Conservation (phyloP, 2,888 invertebrate species). For the Machimus atricapillus region DNA sequence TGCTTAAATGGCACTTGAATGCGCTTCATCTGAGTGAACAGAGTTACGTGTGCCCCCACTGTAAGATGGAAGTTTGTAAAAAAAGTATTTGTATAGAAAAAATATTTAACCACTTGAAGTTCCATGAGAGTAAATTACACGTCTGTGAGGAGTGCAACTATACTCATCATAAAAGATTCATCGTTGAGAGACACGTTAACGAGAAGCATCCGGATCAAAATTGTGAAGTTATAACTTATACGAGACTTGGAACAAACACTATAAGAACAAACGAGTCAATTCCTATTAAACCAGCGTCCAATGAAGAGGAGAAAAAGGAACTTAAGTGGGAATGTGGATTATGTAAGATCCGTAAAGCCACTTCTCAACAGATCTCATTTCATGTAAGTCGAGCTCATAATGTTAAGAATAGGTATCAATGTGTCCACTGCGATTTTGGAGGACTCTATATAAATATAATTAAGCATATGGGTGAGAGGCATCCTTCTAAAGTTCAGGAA, state of each 20-base stretch:
- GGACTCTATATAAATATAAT: slow-evolving; percentile 66
- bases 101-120: slow-evolving; percentile 75
- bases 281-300: slow-evolving; percentile 41
- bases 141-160: slow-evolving; percentile 75
- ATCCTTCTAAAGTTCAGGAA: slow-evolving; percentile 58
- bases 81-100: slow-evolving; percentile 65
- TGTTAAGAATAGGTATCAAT: slow-evolving; percentile 74
- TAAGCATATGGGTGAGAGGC: slow-evolving; percentile 69
- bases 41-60: slow-evolving; percentile 75
- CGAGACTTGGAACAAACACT: slow-evolving; percentile 35
- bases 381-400: slow-evolving; percentile 63
- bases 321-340: slow-evolving; percentile 50
- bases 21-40: slow-evolving; percentile 71
- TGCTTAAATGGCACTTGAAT: slow-evolving; percentile 75
- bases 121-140: slow-evolving; percentile 76
- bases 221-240: slow-evolving; percentile 48
- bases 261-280: slow-evolving; percentile 42
- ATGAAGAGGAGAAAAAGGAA: slow-evolving; percentile 40
- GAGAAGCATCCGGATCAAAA: slow-evolving; percentile 67
- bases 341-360: slow-evolving; percentile 51
- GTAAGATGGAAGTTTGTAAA: slow-evolving; percentile 67
- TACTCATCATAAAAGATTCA: slow-evolving; percentile 69
- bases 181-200: slow-evolving; percentile 72
- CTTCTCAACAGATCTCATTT: slow-evolving; percentile 47
- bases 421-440: slow-evolving; percentile 71